These are phyloP conservation scores for Sminthurinus signatus DNA, from an alignment of 1,140 invertebrate genomes.

Conservation along the genomic window DNA sequence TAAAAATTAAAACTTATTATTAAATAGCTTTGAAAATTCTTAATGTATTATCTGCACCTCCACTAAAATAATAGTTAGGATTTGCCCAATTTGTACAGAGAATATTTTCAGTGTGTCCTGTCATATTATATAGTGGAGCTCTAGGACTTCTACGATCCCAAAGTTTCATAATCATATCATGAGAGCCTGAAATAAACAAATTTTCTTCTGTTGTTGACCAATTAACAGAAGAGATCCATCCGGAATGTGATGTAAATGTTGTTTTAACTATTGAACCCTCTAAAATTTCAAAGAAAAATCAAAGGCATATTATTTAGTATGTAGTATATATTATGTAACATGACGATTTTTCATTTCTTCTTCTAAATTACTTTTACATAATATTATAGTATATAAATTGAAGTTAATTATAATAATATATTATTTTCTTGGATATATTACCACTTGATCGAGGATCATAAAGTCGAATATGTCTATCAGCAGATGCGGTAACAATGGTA, in stretches of 20 bases:
- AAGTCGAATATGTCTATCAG: conserved; percentile 79
- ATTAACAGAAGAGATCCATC: conserved; percentile 81
- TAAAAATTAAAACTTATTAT: not conserved
- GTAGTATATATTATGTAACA: too few relatives aligned
- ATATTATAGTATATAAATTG: too few relatives aligned
- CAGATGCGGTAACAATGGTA: conserved; percentile 73
- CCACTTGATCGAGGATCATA: conserved; percentile 85
- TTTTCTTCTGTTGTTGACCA: conserved; percentile 83
- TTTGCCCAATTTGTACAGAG: conserved; percentile 90
- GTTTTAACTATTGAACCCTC: conserved; percentile 81
- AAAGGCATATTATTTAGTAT: too few relatives aligned
- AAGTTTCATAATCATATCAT: conserved; percentile 84
- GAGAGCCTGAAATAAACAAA: conserved; percentile 86
- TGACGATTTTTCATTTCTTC: too few relatives aligned
- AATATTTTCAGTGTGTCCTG: conserved; percentile 91
- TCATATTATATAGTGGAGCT: conserved; percentile 84
- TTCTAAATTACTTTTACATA: too few relatives aligned
- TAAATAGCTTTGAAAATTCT: conserved; percentile 5
- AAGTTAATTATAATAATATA: too few relatives aligned
- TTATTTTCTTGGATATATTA: too few relatives aligned
- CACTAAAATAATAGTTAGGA: conserved; percentile 76
- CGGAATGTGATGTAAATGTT: conserved; percentile 80
- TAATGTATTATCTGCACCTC: conserved; percentile 45
- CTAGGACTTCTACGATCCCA: conserved; percentile 93
- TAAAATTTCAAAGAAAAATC: too few relatives aligned